Evolutionary conservation across 1,140 invertebrate species (phyloP), one percentile per base, ranked within the genome.

Genomic region (Drosophila lowei): DNA sequence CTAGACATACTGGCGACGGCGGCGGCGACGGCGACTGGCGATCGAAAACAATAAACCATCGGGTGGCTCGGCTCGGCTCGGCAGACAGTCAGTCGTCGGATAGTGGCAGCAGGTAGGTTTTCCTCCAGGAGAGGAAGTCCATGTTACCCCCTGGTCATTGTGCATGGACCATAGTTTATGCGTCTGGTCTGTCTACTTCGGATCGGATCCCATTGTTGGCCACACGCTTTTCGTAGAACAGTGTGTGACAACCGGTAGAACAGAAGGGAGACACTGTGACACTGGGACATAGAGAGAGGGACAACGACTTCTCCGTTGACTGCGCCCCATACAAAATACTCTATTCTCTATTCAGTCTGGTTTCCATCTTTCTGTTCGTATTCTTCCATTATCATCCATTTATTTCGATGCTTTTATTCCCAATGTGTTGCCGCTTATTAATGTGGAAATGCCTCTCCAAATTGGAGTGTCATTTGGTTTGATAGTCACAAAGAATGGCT

Each of bases 361-460:
- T 46, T 62, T 38, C 52, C 56, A 55, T 52, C 46, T 59, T 46
- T 57, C 46, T 72, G 68, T 56, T 65, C 72, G 47, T 50, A 73
- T 73, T 74, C 61, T 59, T 62, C 70, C 50, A 53, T 62, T 66
- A 78, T 79, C 66, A 47, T 38, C 48, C 65, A 84, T 79, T 83
- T 83, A 83, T 83, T 84, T 84, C 42, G 64, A 63, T 64, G 79
- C 68, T 68, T 84, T 77, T 80, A 64, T 84, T 61, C 21, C 49
- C 72, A 56, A 65, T 85, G 73, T 85, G 77, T 76, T 80, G 72
- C 58, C 81, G 81, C 78, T 78, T 86, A 85, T 85, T 85, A 85
- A 85, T 86, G 83, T 85, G 81, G 83, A 85, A 85, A 85, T 85
- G 81, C 81, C 81, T 85, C 81, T 85, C 81, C 70, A 85, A 85